phyloP scores from a whole-genome alignment of 2,113 vertebrate genomes.

The Peromyscus leucopus region DNA sequence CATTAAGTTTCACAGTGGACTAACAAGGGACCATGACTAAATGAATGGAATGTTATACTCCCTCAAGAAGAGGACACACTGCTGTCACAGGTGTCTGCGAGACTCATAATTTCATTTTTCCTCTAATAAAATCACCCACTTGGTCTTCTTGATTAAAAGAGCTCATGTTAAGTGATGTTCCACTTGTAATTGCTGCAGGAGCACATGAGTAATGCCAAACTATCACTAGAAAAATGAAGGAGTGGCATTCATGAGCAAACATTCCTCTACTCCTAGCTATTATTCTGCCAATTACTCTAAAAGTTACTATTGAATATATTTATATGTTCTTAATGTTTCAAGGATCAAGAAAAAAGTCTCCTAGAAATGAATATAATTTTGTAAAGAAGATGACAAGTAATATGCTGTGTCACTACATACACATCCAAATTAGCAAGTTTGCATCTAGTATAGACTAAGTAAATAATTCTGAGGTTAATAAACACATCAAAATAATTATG shows the following conservation, averaged over 20 bases:
- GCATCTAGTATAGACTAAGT: background rate
- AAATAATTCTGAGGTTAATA: background rate
- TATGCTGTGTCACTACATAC: background rate
- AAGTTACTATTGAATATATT: background rate
- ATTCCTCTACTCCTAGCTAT: background rate
- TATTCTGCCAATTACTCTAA: background rate
- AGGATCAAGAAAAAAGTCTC: background rate
- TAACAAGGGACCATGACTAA: background rate
- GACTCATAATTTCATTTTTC: background rate
- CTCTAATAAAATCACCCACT: background rate
- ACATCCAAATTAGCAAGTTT: background rate
- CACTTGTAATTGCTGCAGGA: background rate
- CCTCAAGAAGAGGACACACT: background rate
- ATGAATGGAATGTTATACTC: background rate
- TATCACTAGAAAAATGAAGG: background rate
- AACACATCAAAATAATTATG: background rate
- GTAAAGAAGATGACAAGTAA: background rate
- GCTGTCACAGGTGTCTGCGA: background rate
- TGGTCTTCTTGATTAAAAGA: background rate
- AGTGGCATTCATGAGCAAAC: background rate
- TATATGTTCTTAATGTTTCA: background rate
- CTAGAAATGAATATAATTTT: background rate
- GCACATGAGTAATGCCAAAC: background rate
- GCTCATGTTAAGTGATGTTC: background rate
- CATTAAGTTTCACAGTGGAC: background rate